These are phyloP conservation scores for Drosophila navojoa DNA, from an alignment of 1,140 invertebrate genomes.

Conservation along the genomic window DNA sequence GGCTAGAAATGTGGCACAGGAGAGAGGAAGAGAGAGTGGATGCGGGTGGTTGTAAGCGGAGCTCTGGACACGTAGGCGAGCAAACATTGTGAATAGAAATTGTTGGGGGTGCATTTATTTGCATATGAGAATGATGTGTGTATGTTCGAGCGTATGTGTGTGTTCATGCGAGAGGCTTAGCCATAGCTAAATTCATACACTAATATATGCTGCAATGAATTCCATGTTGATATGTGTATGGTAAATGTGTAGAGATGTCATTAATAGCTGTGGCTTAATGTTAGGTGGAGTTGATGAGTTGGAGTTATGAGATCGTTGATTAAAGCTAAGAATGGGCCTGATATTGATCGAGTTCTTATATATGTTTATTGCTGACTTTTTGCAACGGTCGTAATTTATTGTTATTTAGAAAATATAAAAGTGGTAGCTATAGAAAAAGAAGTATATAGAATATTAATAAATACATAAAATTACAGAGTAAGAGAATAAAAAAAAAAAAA, in stretches of 20 bases:
- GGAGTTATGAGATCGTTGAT: too few species aligned
- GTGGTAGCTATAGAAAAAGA: too few species aligned
- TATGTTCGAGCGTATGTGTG: conserved; percentile 1
- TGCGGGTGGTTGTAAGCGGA: not conserved
- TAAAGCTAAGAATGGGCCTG: not conserved
- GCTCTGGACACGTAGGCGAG: conserved; percentile 39
- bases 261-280: not conserved
- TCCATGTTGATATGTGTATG: too few species aligned
- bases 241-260: not conserved
- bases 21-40: not conserved
- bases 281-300: not conserved
- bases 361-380: too few species aligned
- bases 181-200: not conserved
- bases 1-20: conserved; percentile 15
- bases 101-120: not conserved
- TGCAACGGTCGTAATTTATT: too few species aligned
- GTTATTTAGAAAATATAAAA: too few species aligned
- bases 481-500: too few species aligned
- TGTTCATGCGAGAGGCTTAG: not conserved
- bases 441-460: too few species aligned
- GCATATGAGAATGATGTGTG: conserved; percentile 18
- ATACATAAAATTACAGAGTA: too few species aligned
- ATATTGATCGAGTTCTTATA: not conserved
- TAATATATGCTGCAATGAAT: not conserved
- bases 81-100: conserved; percentile 17